Evolutionary conservation across 2,888 invertebrate genomes (phyloP), one percentile per base, ranked within the genome.

Genomic region (Orgyia antiqua): DNA sequence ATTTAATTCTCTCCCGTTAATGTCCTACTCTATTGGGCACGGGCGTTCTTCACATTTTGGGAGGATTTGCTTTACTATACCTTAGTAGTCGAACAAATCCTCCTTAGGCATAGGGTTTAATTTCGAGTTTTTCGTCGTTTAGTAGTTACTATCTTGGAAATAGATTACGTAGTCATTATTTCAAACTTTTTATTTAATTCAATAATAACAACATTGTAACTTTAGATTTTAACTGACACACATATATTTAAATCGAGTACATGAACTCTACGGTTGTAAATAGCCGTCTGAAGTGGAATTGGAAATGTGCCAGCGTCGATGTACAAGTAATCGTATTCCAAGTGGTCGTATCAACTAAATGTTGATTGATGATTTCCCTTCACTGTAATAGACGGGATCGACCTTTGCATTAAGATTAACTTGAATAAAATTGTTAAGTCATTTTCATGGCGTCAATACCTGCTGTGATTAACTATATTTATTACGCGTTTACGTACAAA

Each of bases 361-460:
- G 68, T 68, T 77, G 78, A 82, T 77, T 72, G 70, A 80, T 79
- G 59, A 56, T 66, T 76, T 78, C 75, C 74, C 62, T 73, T 68
- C 59, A 43, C 47, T 46, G 57, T 62, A 68, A 68, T 68, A 63
- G 70, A 61, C 59, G 60, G 51, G 54, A 50, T 59, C 57, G 68
- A 70, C 69, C 69, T 73, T 64, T 58, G 50, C 45, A n/a, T 49
- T 45, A 35, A 54, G 44, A 51, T 59, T 63, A 53, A 58, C 52
- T 60, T 47, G 49, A 62, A 63, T 63, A 56, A 52, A 50, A 58
- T 58, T 57, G 46, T 46, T 34, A 42, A 48, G 48, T 49, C 39
- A 46, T 51, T 52, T 57, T 51, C 46, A 50, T 33, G 29, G 37
- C 37, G 11, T 39, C 42, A 11, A 24, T 36, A 38, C 40, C 36